A percentile compares a stretch with the other conserved stretches of the same genome.
Conservation (phyloP, 2,888 invertebrate genomes). For the Cylindroiulus punctatus region DNA sequence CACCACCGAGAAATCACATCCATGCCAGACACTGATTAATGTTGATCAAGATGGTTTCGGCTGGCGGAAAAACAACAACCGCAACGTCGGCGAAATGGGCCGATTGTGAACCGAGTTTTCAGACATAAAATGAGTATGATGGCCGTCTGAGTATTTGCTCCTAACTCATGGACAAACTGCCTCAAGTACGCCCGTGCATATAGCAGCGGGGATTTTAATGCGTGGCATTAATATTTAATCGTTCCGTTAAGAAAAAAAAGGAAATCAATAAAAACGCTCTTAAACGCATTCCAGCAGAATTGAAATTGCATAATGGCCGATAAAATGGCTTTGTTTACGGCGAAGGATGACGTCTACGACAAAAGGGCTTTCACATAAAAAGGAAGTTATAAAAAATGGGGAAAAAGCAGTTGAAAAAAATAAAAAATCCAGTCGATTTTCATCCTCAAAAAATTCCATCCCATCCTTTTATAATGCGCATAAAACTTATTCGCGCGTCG, state of each 20-base stretch:
- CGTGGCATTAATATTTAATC: conserved; percentile 34
- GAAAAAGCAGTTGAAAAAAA: no score
- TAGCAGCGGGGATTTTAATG: conserved; percentile 5
- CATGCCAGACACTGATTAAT: background rate
- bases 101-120: background rate
- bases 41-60: background rate
- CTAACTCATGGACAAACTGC: background rate
- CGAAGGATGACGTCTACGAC: conserved; percentile 25
- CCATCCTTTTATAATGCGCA: background rate
- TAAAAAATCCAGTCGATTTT: background rate
- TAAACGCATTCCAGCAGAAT: conserved; percentile 26
- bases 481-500: background rate
- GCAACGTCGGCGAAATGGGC: background rate
- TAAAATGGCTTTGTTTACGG: conserved; percentile 37
- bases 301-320: conserved; percentile 42
- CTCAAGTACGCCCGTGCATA: no score
- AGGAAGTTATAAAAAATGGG: background rate
- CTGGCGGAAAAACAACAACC: background rate
- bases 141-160: background rate
- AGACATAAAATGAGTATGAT: background rate
- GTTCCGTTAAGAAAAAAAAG: conserved; percentile 14
- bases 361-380: background rate
- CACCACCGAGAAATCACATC: no score
- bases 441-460: background rate
- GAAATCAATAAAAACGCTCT: conserved; percentile 29